phyloP scores from a whole-genome alignment of 2,888 invertebrate species.

The Thymelicus acteon region DNA sequence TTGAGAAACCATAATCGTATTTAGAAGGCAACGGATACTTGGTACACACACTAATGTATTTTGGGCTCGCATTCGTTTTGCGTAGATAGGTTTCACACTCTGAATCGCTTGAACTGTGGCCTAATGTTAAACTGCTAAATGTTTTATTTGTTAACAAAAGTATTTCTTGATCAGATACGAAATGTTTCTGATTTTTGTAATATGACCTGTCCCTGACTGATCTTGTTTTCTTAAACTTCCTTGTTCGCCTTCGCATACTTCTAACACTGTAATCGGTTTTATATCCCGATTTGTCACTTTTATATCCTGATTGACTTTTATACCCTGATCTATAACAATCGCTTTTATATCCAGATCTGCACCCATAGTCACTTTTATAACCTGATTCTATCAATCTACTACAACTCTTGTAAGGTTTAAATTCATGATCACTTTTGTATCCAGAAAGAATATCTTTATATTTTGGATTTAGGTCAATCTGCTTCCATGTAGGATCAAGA shows the following conservation, averaged over 20 bases:
- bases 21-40: slow-evolving; percentile 74
- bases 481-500: slow-evolving; percentile 86
- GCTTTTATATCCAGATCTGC: slow-evolving; percentile 80
- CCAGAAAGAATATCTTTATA: slow-evolving; percentile 86
- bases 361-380: slow-evolving; percentile 86
- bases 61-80: slow-evolving; percentile 72
- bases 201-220: slow-evolving; percentile 80
- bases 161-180: slow-evolving; percentile 86
- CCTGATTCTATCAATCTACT: slow-evolving; percentile 84
- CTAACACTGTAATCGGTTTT: slow-evolving; percentile 85
- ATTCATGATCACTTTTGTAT: slow-evolving; percentile 86
- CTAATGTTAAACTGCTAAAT: slow-evolving; percentile 82
- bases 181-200: slow-evolving; percentile 83
- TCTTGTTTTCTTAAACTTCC: slow-evolving; percentile 79
- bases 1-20: slow-evolving; percentile 71
- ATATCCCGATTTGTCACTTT: slow-evolving; percentile 86
- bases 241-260: slow-evolving; percentile 76
- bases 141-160: slow-evolving; percentile 82
- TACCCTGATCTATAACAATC: slow-evolving; percentile 84
- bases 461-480: slow-evolving; percentile 87
- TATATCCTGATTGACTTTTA: slow-evolving; percentile 85
- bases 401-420: slow-evolving; percentile 80
- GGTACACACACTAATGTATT: slow-evolving; percentile 75
- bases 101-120: slow-evolving; percentile 83
- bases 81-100: slow-evolving; percentile 77